Conservation (phyloP, 1,140 invertebrate species). For the Pachypsylla venusta region DNA sequence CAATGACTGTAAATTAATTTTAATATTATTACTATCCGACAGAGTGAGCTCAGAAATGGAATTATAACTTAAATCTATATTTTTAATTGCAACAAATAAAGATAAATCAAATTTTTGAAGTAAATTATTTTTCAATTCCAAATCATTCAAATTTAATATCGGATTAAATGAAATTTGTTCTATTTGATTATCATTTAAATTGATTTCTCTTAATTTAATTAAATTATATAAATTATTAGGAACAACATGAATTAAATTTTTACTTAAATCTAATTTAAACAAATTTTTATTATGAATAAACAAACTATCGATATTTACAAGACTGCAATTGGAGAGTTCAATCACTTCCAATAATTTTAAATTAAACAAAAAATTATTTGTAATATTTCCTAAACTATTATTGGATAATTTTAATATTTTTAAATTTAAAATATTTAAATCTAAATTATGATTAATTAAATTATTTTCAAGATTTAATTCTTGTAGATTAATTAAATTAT, state of each 20-base stretch:
- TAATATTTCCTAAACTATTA: not conserved
- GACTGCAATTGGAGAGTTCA: not conserved
- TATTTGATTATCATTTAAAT: not conserved
- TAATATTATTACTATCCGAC: constrained; percentile 6
- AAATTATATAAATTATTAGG: constrained; percentile 8
- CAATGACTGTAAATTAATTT: constrained; percentile 2
- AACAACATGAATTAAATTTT: constrained; percentile 2
- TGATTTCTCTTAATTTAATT: constrained; percentile 2
- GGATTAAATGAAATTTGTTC: constrained; percentile 6
- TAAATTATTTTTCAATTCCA: not conserved
- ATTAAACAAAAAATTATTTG: constrained; percentile 6
- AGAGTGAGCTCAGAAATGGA: not conserved
- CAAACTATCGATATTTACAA: constrained; percentile 5
- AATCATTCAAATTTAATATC: constrained; percentile 1
- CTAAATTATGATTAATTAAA: not conserved
- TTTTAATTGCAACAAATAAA: constrained; percentile 3
- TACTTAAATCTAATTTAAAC: constrained; percentile 5
- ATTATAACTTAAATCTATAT: constrained; percentile 1
- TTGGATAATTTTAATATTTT: not conserved
- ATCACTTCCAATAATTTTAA: constrained; percentile 1
- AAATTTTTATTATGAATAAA: constrained; percentile 8
- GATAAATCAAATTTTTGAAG: not conserved
- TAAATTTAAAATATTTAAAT: constrained; percentile 7
- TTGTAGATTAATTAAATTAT: constrained; percentile 44
- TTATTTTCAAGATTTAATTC: constrained; percentile 48